Base-by-base conservation (phyloP, 2,797 vertebrate genomes). In the Leptoclinus maculatus region DNA sequence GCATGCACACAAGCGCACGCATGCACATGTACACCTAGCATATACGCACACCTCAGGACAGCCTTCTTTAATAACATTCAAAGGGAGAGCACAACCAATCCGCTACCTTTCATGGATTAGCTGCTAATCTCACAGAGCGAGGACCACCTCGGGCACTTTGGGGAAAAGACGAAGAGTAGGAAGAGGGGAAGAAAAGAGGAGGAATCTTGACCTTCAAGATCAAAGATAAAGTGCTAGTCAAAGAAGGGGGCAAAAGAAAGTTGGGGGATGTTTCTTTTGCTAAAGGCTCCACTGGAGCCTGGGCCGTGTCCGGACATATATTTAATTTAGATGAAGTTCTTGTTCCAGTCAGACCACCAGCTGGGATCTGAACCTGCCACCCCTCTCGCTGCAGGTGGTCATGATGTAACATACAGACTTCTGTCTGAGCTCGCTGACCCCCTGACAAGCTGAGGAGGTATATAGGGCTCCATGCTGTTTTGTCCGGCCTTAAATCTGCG, bases 41-140 rank as follows among this genome's bases (percentile, higher is more conserved):
- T 65, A 76, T 70, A 69, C 56, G 38, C 90, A 88, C 85, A 92
- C 87, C 91, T 91, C 85, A 83, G 91, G 88, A 90, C 88, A 88
- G 90, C 77, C 84, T 80, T 66, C 89, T 89, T 91, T 93, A 93
- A 93, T 92, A 93, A 91, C 87, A 90, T 92, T 94, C 91, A 92
- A 89, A 94, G 83, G 68, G 86, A 88, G 87, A 86, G 87, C 84
- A 79, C 82, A 90, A 78, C 83, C 89, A 90, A 88, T 86, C 86
- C 58, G 76, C 86, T 88, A 90, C 89, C 89, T 94, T 93, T 94
- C 89, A 93, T 87, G 93, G 93, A 94, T 95, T 95, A 94, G 83
- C 86, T 67, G 86, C 89, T 95, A 94, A 95, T 94, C 95, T 93
- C 88, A 76, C 78, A 71, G 81, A 92, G 86, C 84, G 71, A 84